A percentile compares a stretch with the other conserved stretches of the same genome.
Evolutionary conservation across 2,113 vertebrate genomes (phyloP).

Genomic region (Clarias batrachus): DNA sequence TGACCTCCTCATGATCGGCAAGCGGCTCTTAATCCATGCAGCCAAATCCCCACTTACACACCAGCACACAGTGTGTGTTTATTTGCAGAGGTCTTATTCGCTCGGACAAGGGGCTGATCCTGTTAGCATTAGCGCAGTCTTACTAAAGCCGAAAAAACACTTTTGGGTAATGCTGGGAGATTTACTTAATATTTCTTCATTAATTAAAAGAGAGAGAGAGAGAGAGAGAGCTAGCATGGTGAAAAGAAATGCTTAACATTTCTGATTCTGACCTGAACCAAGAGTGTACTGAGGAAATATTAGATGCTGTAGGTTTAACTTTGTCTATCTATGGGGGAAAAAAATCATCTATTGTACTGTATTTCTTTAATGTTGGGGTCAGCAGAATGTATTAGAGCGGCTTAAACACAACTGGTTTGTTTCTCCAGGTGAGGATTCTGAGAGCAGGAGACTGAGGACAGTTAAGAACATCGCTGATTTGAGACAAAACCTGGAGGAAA

Average conservation of each 20-base stretch:
- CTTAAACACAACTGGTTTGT: neutral
- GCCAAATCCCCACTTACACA: slow-evolving; percentile 44
- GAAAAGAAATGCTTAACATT: neutral
- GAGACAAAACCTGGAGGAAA: slow-evolving; percentile 88
- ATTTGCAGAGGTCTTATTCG: slow-evolving; percentile 29
- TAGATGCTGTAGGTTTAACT: neutral
- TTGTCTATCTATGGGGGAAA: neutral
- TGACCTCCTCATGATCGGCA: slow-evolving; percentile 40
- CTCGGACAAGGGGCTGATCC: slow-evolving; percentile 12
- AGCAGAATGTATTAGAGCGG: too few relatives aligned
- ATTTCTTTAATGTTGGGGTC: slow-evolving; percentile 35
- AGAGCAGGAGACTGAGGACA: slow-evolving; percentile 78
- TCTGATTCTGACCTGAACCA: neutral
- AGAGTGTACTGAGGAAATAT: neutral
- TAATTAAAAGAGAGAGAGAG: neutral
- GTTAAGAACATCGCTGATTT: slow-evolving; percentile 88
- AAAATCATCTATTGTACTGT: neutral
- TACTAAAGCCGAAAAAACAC: slow-evolving; percentile 31
- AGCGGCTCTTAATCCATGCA: slow-evolving; percentile 39
- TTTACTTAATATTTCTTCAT: slow-evolving; percentile 21
- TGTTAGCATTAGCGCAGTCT: slow-evolving; percentile 17
- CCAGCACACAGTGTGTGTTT: slow-evolving; percentile 37
- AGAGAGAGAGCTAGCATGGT: neutral
- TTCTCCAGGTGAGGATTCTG: slow-evolving; percentile 79
- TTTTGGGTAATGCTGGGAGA: slow-evolving; percentile 6